Percentiles rank a stretch among this genome's conserved stretches.
phyloP scores from a whole-genome alignment of 2,797 vertebrate species.

The Denticeps clupeoides region DNA sequence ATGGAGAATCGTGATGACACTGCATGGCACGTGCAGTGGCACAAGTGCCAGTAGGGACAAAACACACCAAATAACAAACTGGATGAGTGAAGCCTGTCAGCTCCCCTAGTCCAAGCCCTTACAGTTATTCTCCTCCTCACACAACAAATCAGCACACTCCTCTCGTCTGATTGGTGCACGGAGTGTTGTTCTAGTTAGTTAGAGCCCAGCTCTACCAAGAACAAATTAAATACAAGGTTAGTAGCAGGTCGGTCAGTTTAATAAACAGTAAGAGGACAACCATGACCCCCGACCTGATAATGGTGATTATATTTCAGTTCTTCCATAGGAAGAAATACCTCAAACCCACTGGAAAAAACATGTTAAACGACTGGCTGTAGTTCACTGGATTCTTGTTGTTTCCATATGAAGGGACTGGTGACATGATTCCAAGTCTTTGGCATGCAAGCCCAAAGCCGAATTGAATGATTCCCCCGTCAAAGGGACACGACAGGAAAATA shows the following conservation, averaged over 20 bases:
- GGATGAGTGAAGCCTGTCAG: too few species aligned
- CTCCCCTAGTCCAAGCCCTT: too few species aligned
- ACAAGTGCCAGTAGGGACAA: too few species aligned
- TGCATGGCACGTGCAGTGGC: too few species aligned
- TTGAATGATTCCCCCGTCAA: too few species aligned
- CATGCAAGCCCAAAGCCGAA: slow-evolving; percentile 11
- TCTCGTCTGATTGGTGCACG: background rate
- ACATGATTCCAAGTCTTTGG: slow-evolving; percentile 4
- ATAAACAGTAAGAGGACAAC: too few species aligned
- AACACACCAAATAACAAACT: too few species aligned
- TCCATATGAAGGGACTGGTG: slow-evolving; percentile 13
- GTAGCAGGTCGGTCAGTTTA: too few species aligned
- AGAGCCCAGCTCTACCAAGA: slow-evolving; percentile 11
- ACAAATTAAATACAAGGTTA: slow-evolving; percentile 12
- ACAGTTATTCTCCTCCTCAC: too few species aligned
- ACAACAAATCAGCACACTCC: too few species aligned
- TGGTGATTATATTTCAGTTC: slow-evolving; percentile 32
- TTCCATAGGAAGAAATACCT: slow-evolving; percentile 62
- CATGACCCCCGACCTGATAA: slow-evolving; percentile 25
- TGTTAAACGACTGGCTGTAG: slow-evolving; percentile 11
- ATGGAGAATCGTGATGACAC: too few species aligned
- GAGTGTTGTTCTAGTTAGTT: slow-evolving; percentile 22
- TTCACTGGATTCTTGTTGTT: slow-evolving; percentile 14
- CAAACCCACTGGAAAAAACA: slow-evolving; percentile 9
- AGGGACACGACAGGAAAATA: too few species aligned